phyloP scores from a whole-genome alignment of 2,113 vertebrate species.

The Tamias sibiricus region DNA sequence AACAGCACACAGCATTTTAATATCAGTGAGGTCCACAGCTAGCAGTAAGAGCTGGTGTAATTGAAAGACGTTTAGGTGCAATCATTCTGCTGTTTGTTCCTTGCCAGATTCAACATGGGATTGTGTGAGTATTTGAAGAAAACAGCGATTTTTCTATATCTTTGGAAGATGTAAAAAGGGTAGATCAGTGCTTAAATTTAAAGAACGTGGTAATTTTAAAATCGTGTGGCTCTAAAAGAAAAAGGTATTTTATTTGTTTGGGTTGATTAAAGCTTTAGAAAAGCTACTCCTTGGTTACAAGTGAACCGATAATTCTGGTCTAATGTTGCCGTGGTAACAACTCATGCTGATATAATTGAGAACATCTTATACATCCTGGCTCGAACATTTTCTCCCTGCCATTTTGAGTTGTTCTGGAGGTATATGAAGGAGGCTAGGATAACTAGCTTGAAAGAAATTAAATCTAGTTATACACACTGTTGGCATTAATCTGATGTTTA shows the following conservation, averaged over 20 bases:
- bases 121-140: constrained; percentile 76
- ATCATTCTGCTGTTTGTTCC: constrained; percentile 72
- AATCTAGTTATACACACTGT: constrained; percentile 74
- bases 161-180: constrained; percentile 62
- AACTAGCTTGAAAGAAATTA: constrained; percentile 81
- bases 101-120: constrained; percentile 71
- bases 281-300: constrained; percentile 87
- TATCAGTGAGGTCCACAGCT: constrained; percentile 71
- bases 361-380: constrained; percentile 91
- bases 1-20: constrained; percentile 76
- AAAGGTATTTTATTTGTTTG: constrained; percentile 81
- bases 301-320: constrained; percentile 90
- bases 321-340: constrained; percentile 92
- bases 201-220: constrained; percentile 61
- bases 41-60: constrained; percentile 72
- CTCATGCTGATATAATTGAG: constrained; percentile 90
- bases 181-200: constrained; percentile 59
- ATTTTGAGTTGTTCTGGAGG: constrained; percentile 89
- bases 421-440: constrained; percentile 83
- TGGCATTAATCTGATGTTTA: constrained; percentile 83
- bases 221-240: constrained; percentile 68
- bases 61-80: constrained; percentile 71
- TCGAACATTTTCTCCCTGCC: constrained; percentile 87
- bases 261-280: constrained; percentile 85
- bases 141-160: constrained; percentile 42